Evolutionary conservation across 1,140 invertebrate species (phyloP), one percentile per base, ranked within the genome.

Genomic region (Cydia splendana): DNA sequence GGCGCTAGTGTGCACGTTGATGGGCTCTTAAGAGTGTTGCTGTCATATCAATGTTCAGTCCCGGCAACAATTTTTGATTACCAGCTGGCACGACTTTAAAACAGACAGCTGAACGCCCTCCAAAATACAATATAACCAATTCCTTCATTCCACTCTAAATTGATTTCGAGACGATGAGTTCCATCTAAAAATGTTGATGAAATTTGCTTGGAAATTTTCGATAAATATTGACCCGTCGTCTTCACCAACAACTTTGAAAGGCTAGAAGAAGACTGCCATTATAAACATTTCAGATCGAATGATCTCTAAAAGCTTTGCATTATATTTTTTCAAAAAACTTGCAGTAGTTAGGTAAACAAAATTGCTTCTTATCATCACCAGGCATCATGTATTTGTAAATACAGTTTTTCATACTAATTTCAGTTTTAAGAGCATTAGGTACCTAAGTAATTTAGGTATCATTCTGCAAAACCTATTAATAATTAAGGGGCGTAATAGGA

Each of bases 261-360:
- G 20, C 18, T 62, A 18, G 57, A 20, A 62, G 57, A 24, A 62
- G n/a, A 20, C 2, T 7, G 57, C 20, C 57, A 62, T 20, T 62
- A 24, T 24, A 62, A 62, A 62, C 20, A 24, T n/a, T 18, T 20
- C 57, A 18, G 57, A 62, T 62, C 57, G 57, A 24, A 1, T 1
- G 18, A 24, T 62, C 20, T 62, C 57, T 62, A 24, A 62, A 62
- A 62, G 57, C 57, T 62, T 62, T 62, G 20, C 20, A 62, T 12
- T 62, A n/a, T 62, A 6, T 62, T 62, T 62, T 20, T 57, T 18
- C 18, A 57, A 57, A 57, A 24, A 24, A 24, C 20, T 62, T 62
- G 53, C n/a, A 57, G 53, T 57, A n/a, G n/a, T n/a, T n/a, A 20
- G 53, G 53, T 57, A 57, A 57, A 57, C 53, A 57, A 57, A 57